Conservation (phyloP, 64 coral and sea anemone species). For the Pachyseris speciosa region DNA sequence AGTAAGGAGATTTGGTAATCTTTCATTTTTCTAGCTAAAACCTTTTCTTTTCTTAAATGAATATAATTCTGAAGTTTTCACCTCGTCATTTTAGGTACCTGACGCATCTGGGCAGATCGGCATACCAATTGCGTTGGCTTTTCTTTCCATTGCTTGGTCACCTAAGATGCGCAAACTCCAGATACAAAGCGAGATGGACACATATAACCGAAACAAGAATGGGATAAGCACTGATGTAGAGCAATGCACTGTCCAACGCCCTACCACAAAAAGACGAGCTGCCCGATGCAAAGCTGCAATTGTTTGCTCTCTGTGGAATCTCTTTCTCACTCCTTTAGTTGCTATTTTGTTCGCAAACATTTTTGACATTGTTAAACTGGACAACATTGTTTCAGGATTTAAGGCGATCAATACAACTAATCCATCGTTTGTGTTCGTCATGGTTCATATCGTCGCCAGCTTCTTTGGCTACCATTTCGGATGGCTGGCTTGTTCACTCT, state of each 20-base stretch:
- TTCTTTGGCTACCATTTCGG: slow-evolving; percentile 67
- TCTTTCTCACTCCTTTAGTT: slow-evolving; percentile 28
- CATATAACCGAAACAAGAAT: too few species aligned
- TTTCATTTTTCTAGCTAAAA: not conserved
- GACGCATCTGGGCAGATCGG: slow-evolving; percentile 8
- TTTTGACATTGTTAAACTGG: not conserved
- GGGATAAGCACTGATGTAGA: too few species aligned
- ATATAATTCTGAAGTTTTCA: not conserved
- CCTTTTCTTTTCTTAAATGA: not conserved
- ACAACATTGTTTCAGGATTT: not conserved
- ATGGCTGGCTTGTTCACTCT: slow-evolving; percentile 68
- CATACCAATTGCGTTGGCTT: not conserved
- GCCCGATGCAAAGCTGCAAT: slow-evolving; percentile 59
- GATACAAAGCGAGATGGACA: slow-evolving; percentile 22
- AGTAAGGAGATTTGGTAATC: too few species aligned
- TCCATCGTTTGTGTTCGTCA: slow-evolving; percentile 13
- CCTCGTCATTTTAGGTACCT: not conserved
- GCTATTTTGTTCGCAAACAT: not conserved
- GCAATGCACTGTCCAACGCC: too few species aligned
- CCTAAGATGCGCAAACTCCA: slow-evolving; percentile 61
- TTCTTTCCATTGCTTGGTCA: slow-evolving; percentile 64
- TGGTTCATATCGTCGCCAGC: slow-evolving; percentile 35
- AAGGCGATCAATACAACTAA: not conserved
- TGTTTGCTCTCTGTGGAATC: slow-evolving; percentile 26
- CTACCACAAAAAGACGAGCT: too few species aligned